phyloP scores from a whole-genome alignment of 2,113 vertebrate species.

The Hemibagrus wyckioides region DNA sequence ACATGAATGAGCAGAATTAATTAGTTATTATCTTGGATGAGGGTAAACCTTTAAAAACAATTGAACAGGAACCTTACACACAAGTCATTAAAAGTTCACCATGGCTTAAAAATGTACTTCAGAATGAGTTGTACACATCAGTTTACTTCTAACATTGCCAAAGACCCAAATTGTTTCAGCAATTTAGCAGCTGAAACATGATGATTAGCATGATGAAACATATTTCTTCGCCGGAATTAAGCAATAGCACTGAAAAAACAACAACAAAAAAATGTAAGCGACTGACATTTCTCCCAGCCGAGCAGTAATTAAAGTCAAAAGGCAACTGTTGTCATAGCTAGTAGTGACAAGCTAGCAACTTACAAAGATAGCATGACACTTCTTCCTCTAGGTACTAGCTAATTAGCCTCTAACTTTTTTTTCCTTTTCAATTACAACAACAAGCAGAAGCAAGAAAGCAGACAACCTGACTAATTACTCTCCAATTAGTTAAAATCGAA shows the following conservation, averaged over 20 bases:
- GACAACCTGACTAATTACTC: not conserved
- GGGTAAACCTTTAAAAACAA: not conserved
- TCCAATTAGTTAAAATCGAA: not conserved
- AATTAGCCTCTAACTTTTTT: not conserved
- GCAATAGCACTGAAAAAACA: not conserved
- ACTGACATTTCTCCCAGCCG: not conserved
- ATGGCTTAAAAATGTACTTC: too few species aligned
- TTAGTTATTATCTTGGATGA: not conserved
- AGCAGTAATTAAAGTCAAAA: not conserved
- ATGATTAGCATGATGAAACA: not conserved
- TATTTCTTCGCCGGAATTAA: not conserved
- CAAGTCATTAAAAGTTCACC: not conserved
- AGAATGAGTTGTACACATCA: not conserved
- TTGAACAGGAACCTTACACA: not conserved
- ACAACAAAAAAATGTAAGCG: not conserved
- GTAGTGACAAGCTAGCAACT: not conserved
- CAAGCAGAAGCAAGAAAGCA: not conserved
- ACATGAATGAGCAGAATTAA: not conserved
- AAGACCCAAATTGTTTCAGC: not conserved
- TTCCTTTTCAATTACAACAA: not conserved
- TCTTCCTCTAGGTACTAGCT: not conserved
- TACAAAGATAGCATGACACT: not conserved
- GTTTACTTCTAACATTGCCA: not conserved
- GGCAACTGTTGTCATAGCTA: not conserved
- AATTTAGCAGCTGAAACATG: not conserved